Conservation (phyloP, 2,113 vertebrate species). For the Petromus typicus region DNA sequence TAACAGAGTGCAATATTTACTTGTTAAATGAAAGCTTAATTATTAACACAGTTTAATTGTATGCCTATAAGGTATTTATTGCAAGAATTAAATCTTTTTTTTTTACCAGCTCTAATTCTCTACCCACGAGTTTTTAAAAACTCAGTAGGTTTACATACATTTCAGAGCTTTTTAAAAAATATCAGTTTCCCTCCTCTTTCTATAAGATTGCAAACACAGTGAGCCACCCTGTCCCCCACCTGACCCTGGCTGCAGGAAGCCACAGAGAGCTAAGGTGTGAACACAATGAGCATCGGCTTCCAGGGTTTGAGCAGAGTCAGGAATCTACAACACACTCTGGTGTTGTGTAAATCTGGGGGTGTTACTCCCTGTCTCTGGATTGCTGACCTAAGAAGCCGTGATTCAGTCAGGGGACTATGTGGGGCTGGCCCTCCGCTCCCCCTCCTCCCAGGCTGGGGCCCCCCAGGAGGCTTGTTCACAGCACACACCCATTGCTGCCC, state of each 20-base stretch:
- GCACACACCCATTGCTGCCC: background rate
- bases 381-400: background rate
- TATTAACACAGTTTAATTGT: conserved; percentile 59
- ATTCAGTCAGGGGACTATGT: background rate
- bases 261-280: background rate
- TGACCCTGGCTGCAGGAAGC: background rate
- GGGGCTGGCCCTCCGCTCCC: background rate
- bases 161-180: background rate
- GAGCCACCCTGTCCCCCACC: background rate
- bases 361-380: background rate
- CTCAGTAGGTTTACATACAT: background rate
- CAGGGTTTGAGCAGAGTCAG: background rate
- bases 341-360: background rate
- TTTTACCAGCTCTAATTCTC: background rate
- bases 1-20: conserved; percentile 20
- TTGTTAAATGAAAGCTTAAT: conserved; percentile 43
- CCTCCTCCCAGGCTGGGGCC: background rate
- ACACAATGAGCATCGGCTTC: background rate
- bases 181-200: background rate
- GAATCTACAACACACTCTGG: background rate
- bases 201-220: background rate
- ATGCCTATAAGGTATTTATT: conserved; percentile 22
- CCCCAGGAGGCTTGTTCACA: background rate
- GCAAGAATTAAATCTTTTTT: background rate
- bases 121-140: background rate